phyloP scores from a whole-genome alignment of 2,113 vertebrate genomes.

The Chrysochloris asiatica region DNA sequence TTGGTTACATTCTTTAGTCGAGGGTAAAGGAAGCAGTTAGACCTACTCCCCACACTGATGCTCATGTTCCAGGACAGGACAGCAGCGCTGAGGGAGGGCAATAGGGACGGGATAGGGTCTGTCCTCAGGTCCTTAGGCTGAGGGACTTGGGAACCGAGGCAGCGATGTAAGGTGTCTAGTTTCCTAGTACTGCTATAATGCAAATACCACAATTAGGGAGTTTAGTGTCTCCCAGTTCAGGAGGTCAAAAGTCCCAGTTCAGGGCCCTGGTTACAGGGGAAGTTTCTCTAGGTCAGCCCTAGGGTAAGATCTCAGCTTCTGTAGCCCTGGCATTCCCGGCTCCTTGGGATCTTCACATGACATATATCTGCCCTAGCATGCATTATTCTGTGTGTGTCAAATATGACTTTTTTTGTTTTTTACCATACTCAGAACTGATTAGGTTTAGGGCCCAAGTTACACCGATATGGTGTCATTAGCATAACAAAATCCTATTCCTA shows the following conservation, averaged over 20 bases:
- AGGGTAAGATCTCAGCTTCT: background rate
- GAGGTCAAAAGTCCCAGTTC: background rate
- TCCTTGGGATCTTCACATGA: background rate
- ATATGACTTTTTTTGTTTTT: background rate
- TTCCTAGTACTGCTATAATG: background rate
- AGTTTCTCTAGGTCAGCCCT: background rate
- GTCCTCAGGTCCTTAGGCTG: background rate
- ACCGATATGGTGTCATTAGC: background rate
- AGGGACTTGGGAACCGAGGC: background rate
- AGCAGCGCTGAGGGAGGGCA: background rate
- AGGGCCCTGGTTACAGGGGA: background rate
- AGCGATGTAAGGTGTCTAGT: background rate
- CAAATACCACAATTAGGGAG: background rate
- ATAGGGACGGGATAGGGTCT: no score
- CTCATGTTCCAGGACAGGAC: background rate
- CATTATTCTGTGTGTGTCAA: background rate
- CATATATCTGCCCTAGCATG: background rate
- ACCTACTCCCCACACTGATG: fast-evolving
- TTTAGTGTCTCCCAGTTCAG: background rate
- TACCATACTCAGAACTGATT: background rate
- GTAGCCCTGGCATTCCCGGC: background rate
- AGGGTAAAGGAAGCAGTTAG: fast-evolving
- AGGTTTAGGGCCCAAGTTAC: background rate
- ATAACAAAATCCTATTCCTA: background rate
- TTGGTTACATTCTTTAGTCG: background rate